phyloP scores from a whole-genome alignment of 2,888 invertebrate species.

The Idaea aversata region DNA sequence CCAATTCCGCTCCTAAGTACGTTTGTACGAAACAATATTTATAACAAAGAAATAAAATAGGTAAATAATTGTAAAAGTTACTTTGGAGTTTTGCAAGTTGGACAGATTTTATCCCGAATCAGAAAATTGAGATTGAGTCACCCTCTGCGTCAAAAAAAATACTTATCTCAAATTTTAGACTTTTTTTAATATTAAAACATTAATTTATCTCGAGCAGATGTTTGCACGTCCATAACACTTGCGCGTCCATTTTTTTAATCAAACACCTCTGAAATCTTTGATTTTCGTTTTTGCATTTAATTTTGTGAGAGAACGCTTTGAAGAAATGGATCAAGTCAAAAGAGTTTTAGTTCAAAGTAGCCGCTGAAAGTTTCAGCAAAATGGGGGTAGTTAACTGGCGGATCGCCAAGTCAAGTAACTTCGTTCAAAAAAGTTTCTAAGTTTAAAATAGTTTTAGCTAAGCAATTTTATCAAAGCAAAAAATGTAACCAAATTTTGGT shows the following conservation, averaged over 20 bases:
- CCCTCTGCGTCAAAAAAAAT: background rate
- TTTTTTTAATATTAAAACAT: background rate
- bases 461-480: conserved; percentile 9
- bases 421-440: background rate
- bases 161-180: background rate
- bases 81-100: background rate
- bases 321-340: background rate
- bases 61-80: background rate
- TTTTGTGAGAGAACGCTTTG: background rate
- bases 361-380: conserved; percentile 32
- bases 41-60: too few species aligned
- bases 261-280: background rate
- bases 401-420: conserved; percentile 36
- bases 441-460: too few species aligned
- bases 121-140: background rate
- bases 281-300: background rate
- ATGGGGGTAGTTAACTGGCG: conserved; percentile 41
- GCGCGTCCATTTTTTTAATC: too few species aligned
- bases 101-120: background rate
- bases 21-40: too few species aligned
- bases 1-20: too few species aligned
- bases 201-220: background rate
- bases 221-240: background rate
- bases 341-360: conserved; percentile 9
- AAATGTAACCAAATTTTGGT: too few species aligned